phyloP scores from a whole-genome alignment of 1,140 invertebrate genomes.

The Camponotus vicinus region DNA sequence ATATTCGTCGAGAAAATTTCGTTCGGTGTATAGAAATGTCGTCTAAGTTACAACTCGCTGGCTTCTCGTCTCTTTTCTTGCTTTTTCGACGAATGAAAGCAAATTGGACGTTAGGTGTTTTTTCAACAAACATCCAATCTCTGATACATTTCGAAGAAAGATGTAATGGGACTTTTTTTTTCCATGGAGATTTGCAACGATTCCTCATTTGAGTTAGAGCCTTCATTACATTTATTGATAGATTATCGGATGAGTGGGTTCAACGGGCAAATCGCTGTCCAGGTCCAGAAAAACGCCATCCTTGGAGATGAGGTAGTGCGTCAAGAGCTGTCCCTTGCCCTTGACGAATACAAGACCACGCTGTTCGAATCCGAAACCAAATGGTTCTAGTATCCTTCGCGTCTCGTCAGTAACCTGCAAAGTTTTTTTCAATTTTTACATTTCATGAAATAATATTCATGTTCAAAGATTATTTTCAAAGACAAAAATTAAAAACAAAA shows the following conservation, averaged over 20 bases:
- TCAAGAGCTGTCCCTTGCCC: constrained; percentile 98
- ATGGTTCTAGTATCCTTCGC: constrained; percentile 93
- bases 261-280: constrained; percentile 83
- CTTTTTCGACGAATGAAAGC: background rate
- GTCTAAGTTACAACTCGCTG: constrained; percentile 29
- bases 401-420: constrained; percentile 96
- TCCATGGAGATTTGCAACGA: background rate
- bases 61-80: background rate
- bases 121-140: background rate
- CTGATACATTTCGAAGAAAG: background rate
- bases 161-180: background rate
- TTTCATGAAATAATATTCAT: background rate
- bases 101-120: background rate
- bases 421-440: background rate
- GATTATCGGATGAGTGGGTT: constrained; percentile 84
- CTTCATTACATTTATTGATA: constrained; percentile 82
- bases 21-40: constrained; percentile 28
- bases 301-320: constrained; percentile 92
- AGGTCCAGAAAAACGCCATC: constrained; percentile 83
- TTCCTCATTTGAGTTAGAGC: constrained; percentile 66
- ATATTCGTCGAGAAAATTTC: constrained; percentile 25
- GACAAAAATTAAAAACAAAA: background rate
- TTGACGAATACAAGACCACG: constrained; percentile 97
- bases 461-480: background rate
- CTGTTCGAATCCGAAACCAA: constrained; percentile 96